A percentile compares a stretch with the other conserved stretches of the same genome.
Evolutionary conservation across 2,113 vertebrate genomes (phyloP).

Genomic region (Cyrtonyx montezumae): DNA sequence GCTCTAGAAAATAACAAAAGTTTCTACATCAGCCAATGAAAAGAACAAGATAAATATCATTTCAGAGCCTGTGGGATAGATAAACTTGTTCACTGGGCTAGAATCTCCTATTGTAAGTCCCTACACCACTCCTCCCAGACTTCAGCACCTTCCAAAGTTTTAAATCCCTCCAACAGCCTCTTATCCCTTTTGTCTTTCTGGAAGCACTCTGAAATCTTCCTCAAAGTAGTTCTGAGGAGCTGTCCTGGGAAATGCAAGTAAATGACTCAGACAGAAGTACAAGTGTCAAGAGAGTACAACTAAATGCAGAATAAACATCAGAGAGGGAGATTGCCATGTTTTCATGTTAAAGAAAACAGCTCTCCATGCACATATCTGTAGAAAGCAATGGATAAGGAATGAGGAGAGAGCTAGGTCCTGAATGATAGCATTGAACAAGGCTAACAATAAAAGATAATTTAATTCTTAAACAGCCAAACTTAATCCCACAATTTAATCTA

Average conservation of each 20-base stretch:
- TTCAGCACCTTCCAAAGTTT: neutral
- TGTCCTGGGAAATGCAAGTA: neutral
- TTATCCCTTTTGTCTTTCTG: neutral
- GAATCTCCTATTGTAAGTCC: neutral
- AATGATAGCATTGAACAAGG: neutral
- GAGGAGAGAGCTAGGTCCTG: neutral
- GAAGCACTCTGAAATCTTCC: neutral
- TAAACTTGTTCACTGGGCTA: neutral
- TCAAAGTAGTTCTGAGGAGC: neutral
- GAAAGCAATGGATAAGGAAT: neutral
- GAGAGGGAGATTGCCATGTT: accelerated
- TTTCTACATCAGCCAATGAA: neutral
- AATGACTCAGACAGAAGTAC: neutral
- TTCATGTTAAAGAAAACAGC: neutral
- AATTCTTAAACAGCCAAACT: neutral
- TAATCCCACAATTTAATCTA: neutral
- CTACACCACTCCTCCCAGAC: neutral
- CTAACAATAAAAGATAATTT: neutral
- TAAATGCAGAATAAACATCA: neutral
- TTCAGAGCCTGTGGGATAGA: neutral
- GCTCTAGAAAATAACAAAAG: neutral
- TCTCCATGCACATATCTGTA: neutral
- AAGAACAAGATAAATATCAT: neutral
- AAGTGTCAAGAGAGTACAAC: neutral
- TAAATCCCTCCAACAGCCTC: neutral